A percentile compares a stretch with the other conserved stretches of the same genome.
Conservation (phyloP, 1,140 invertebrate genomes). For the Procambarus virginalis region DNA sequence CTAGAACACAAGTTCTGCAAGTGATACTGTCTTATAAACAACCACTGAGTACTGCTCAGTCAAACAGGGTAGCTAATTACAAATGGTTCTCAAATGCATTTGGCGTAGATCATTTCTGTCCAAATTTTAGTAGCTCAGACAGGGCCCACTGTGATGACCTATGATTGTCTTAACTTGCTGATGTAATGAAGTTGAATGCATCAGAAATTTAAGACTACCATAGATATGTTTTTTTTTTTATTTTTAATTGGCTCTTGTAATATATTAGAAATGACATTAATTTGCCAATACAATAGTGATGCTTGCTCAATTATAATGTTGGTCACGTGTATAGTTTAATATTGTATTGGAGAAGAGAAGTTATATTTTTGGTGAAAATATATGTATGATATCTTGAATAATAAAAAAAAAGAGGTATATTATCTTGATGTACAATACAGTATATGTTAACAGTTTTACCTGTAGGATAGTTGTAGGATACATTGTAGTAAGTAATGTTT, state of each 20-base stretch:
- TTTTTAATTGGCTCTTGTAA: slow-evolving; percentile 24
- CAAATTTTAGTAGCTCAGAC: slow-evolving; percentile 20
- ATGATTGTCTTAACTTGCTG: slow-evolving; percentile 25
- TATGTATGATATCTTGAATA: slow-evolving; percentile 37
- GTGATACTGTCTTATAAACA: background rate
- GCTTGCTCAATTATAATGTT: slow-evolving; percentile 53
- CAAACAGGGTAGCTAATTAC: slow-evolving; percentile 34
- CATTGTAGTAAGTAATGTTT: slow-evolving; percentile 23
- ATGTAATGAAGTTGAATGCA: slow-evolving; percentile 1
- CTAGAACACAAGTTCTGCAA: background rate
- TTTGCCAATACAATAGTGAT: slow-evolving; percentile 45
- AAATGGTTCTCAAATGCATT: slow-evolving; percentile 11
- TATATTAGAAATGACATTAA: slow-evolving; percentile 27
- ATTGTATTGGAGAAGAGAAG: slow-evolving; percentile 48
- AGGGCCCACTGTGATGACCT: slow-evolving; percentile 18
- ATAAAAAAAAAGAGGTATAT: slow-evolving; percentile 20
- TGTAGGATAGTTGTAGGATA: slow-evolving; percentile 33
- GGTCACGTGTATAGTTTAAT: slow-evolving; percentile 41
- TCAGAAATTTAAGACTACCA: slow-evolving; percentile 16
- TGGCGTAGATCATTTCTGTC: slow-evolving; percentile 21
- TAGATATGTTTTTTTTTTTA: background rate
- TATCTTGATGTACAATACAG: slow-evolving; percentile 53
- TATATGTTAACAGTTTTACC: slow-evolving; percentile 48
- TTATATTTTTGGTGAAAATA: slow-evolving; percentile 49
- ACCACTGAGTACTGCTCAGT: slow-evolving; percentile 13